These are phyloP conservation scores for Cossypha caffra DNA, from an alignment of 2,797 vertebrate genomes.

Conservation along the genomic window DNA sequence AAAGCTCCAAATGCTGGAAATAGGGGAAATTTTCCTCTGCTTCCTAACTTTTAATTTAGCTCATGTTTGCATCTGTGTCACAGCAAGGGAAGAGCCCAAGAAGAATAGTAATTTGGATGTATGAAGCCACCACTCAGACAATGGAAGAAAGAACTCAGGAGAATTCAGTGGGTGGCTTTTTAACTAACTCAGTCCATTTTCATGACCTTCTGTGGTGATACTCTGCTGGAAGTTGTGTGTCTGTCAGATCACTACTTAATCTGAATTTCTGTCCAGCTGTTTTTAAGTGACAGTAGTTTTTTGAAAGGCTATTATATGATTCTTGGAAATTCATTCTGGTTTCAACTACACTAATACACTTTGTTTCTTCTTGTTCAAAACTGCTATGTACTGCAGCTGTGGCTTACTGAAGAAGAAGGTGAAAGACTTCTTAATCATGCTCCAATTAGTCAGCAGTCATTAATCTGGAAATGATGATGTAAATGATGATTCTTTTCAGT, in stretches of 20 bases:
- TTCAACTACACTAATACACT: background rate
- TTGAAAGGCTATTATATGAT: background rate
- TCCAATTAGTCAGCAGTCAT: background rate
- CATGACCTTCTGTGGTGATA: background rate
- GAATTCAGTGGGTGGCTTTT: background rate
- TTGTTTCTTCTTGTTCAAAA: background rate
- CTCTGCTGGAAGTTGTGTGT: background rate
- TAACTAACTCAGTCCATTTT: background rate
- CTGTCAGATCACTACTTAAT: background rate
- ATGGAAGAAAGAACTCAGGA: background rate
- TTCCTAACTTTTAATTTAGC: background rate
- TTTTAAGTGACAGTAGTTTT: background rate
- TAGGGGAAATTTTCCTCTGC: background rate
- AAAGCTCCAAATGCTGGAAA: background rate
- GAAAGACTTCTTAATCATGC: background rate
- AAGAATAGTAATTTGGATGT: background rate
- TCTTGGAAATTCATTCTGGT: background rate
- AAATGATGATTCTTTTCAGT: background rate
- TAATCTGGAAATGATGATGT: background rate
- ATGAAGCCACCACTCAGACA: background rate
- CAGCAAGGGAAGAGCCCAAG: background rate
- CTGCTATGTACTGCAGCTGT: background rate
- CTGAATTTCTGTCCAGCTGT: background rate
- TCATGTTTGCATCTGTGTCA: background rate
- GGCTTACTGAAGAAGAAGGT: background rate